Base-by-base conservation (phyloP, 2,113 vertebrate genomes). In the Opisthocomus hoazin region DNA sequence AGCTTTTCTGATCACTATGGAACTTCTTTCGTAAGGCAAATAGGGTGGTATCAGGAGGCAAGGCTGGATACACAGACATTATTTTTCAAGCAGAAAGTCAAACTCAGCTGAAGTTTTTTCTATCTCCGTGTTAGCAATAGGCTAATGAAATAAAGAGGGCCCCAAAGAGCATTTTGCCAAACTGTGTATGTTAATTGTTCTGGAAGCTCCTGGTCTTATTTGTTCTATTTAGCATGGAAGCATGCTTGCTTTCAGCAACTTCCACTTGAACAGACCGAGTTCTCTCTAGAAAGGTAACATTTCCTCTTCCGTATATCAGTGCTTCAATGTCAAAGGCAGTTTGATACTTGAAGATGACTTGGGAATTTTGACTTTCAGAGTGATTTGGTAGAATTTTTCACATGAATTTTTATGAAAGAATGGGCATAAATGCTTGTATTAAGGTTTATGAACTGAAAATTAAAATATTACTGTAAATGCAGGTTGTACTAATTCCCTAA, bases 81-180 rank as follows among this genome's bases (percentile, higher is more conserved):
- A 39, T 58, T 54, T 58, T 91, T 37, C 15, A 46, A 70, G 50
- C 45, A 71, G 61, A 36, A 63, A 68, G 23, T 86, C 36, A 81
- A 53, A 70, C 22, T 45, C 46, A 45, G 16, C 16, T 79, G 53
- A 45, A 84, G 51, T 43, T 63, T 51, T 48, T 56, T 70, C 53
- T 51, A n/a, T n/a, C n/a, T n/a, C n/a, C n/a, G n/a, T n/a, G n/a
- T n/a, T 92, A 75, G 50, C 18, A 27, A 73, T 36, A 57, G 29
- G 54, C 65, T 94, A 89, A 93, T 88, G 54, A 93, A 91, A 78
- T 87, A 92, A 84, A 53, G 92, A 76, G 84, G 48, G n/a, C 46
- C 1, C 14, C 70, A 89, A 83, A 92, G 18, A 84, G 32, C 26
- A 80, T 34, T 89, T 94, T 93, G 37, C 30, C 86, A 91, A 6